Evolutionary conservation across 2,113 vertebrate genomes (phyloP).

Genomic region (Alaudala cheleensis): DNA sequence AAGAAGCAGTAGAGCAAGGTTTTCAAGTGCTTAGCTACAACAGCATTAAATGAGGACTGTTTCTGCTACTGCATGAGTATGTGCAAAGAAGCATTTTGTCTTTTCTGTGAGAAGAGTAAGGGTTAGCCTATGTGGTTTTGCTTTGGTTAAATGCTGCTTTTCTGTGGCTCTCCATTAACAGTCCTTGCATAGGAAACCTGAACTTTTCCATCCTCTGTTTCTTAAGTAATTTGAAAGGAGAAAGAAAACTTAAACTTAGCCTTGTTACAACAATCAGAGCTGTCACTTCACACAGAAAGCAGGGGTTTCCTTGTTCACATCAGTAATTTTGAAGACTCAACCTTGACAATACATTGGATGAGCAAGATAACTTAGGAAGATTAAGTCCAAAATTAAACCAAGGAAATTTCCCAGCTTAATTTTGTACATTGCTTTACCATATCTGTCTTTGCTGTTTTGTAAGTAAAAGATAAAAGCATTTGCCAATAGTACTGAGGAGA

Average conservation of each 20-base stretch:
- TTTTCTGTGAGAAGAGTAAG: neutral
- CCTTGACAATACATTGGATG: neutral
- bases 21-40: neutral
- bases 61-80: neutral
- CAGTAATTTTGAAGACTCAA: neutral
- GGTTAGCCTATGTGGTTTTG: neutral
- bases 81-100: neutral
- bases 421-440: neutral
- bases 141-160: neutral
- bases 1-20: neutral
- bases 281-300: neutral
- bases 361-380: neutral
- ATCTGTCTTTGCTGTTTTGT: rapidly evolving
- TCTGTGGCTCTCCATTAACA: neutral
- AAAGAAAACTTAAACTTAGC: neutral
- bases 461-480: neutral
- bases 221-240: neutral
- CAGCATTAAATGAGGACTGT: neutral
- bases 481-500: neutral
- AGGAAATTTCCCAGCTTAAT: neutral
- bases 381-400: neutral
- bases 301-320: neutral
- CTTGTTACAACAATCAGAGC: neutral
- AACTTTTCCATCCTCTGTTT: neutral
- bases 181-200: neutral